Base-by-base conservation (phyloP, 2,888 invertebrate genomes). In the Tupiocoris notatus region DNA sequence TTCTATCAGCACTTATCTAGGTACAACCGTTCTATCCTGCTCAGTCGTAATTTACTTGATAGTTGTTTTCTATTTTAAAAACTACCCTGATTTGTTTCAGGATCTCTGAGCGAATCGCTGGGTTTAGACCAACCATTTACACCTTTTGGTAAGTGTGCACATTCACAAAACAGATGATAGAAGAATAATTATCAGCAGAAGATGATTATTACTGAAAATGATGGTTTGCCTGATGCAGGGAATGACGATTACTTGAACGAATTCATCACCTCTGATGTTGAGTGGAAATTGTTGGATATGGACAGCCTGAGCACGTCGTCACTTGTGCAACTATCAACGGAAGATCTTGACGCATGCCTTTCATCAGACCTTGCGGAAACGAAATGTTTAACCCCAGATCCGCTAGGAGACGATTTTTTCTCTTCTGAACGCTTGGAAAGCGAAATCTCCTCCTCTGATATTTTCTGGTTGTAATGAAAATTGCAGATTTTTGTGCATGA, bases 241-340 rank as follows among this genome's bases (percentile, higher is more conserved):
- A 70, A 22, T 16, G 70, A 67, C 24, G 76, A 76, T 7, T 76
- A 73, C 1, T 22, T 76, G 12, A 24, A 71, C 17, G 63, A 78
- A 22, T 63, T 65, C 17, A 20, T 78, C 20, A 75, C 76, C 17
- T 78, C 78, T 0, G 78, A 78, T 22, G 68, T 78, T 1, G 78
- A 78, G 61, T 67, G 77, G 24, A 77, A 78, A 70, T 78, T 78
- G 39, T 67, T 78, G 22, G 70, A 74, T 73, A 62, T 39, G n/a
- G 63, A 61, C 73, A 25, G 22, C 16, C 62, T 62, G 20, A 20
- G 39, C 21, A 39, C 62, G 1, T 73, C 73, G 1, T 23, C 63
- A 20, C 63, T 73, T 1, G 62, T 63, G 16, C 63, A 61, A 22
- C 22, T 73, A 21, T 62, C 61, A 62, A 23, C 17, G 0, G 73